Percentiles rank a stretch among this genome's conserved stretches.
Conservation (phyloP, 2,797 vertebrate species). For the Natrix natrix region DNA sequence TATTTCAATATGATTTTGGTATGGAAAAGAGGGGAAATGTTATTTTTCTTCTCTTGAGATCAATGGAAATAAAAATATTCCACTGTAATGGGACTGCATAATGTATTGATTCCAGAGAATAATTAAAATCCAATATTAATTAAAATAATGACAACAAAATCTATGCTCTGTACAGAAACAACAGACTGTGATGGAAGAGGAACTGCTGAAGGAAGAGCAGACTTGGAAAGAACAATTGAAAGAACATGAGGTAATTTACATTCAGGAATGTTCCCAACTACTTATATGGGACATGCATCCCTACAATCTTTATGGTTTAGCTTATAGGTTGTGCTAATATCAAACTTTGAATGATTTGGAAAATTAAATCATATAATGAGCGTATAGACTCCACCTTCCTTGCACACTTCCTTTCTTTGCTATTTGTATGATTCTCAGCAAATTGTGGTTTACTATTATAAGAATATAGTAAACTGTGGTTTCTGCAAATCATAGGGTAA, state of each 20-base stretch:
- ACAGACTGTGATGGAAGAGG: slow-evolving; percentile 69
- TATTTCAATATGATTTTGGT: not conserved
- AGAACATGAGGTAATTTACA: slow-evolving; percentile 76
- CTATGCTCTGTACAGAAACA: slow-evolving; percentile 68
- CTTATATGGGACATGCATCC: not conserved
- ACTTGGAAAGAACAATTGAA: slow-evolving; percentile 73
- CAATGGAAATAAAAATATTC: not conserved
- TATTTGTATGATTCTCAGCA: not conserved
- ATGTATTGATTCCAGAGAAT: not conserved
- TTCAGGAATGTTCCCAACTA: not conserved
- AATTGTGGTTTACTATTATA: not conserved
- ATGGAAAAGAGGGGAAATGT: not conserved
- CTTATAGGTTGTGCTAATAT: not conserved
- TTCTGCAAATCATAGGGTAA: not conserved
- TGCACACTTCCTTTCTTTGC: too few relatives aligned
- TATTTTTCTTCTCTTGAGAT: not conserved
- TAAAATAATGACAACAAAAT: slow-evolving; percentile 19
- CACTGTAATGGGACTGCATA: not conserved
- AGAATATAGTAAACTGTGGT: not conserved
- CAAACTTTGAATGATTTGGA: not conserved
- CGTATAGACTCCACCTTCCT: not conserved
- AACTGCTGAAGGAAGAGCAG: slow-evolving; percentile 69
- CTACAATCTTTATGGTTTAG: not conserved
- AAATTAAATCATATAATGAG: not conserved
- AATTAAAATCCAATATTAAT: not conserved